Evolutionary conservation across 2,888 invertebrate genomes (phyloP), one percentile per base, ranked within the genome.

Genomic region (Troides oblongomaculatus): DNA sequence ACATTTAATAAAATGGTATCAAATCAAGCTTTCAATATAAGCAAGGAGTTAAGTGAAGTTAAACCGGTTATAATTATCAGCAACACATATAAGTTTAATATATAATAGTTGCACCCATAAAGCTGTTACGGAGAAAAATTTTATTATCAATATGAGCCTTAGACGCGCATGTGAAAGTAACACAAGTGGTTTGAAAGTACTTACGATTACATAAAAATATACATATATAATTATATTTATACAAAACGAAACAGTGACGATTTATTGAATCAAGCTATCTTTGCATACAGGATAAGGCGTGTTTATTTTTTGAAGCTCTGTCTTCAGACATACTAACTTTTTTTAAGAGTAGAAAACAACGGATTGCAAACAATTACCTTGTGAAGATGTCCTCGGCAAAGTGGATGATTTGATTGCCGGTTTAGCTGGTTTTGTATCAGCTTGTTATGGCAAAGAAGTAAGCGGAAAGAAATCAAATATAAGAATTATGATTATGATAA

Each of bases 371-470:
- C 78, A 82, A 75, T 96, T 97, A 97, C 97, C 97, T 97, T 97
- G 97, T 81, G 97, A 97, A 80, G 97, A 97, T 85, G 97, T 97
- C 94, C 97, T 95, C 88, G 97, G 97, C 93, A 98, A 95, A 88
- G 97, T 97, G 83, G 97, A 97, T 88, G 97, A 97, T 95, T 98
- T 98, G 94, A 98, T 98, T 92, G 98, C 98, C 93, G 98, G 97
- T 95, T 98, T 98, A 89, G 97, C 95, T 88, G 98, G 98, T 94
- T 97, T 97, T 93, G 96, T 95, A 94, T 97, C 97, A 94, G 97
- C 97, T 97, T 94, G 89, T 90, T 89, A 88, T 90, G 88, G 90
- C 90, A 92, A 90, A 91, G 90, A 92, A 92, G 91, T 87, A 92
- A 92, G 92, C 91, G 90, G 91, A 90, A 91, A 92, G 91, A 90